Evolutionary conservation across 2,113 vertebrate species (phyloP).

Genomic region (Barnardius zonarius): DNA sequence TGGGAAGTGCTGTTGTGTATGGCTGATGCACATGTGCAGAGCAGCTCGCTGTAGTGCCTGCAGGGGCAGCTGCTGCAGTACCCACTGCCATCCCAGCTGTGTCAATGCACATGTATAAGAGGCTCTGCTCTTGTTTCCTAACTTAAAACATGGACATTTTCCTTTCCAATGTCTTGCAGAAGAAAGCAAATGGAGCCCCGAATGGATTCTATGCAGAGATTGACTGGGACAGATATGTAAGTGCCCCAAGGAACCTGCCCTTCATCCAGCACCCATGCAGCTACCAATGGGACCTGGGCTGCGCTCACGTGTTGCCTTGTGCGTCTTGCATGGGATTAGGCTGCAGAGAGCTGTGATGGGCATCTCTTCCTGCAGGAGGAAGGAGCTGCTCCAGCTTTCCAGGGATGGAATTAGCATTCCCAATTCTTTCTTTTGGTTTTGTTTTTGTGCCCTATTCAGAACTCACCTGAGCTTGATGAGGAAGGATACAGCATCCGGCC

Average conservation of each 20-base stretch:
- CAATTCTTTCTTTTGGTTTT: neutral
- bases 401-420: neutral
- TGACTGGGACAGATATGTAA: constrained; percentile 98
- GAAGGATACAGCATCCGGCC: constrained; percentile 97
- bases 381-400: neutral
- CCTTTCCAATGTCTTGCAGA: constrained; percentile 77
- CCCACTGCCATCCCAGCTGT: accelerated
- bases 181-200: constrained; percentile 92
- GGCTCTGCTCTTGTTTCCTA: neutral
- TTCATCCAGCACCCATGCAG: neutral
- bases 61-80: neutral
- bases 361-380: neutral
- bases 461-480: constrained; percentile 93
- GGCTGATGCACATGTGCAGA: accelerated
- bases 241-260: constrained; percentile 37
- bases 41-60: accelerated
- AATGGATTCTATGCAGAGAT: constrained; percentile 98
- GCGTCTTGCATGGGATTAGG: neutral
- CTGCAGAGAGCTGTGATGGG: neutral
- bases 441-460: constrained; percentile 72
- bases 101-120: neutral
- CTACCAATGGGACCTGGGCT: accelerated
- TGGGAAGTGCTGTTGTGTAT: neutral
- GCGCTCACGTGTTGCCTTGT: accelerated
- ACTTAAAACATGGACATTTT: neutral